A percentile compares a stretch with the other conserved stretches of the same genome.
Conservation (phyloP, 2,113 vertebrate genomes). For the Leptobrachium ailaonicum region DNA sequence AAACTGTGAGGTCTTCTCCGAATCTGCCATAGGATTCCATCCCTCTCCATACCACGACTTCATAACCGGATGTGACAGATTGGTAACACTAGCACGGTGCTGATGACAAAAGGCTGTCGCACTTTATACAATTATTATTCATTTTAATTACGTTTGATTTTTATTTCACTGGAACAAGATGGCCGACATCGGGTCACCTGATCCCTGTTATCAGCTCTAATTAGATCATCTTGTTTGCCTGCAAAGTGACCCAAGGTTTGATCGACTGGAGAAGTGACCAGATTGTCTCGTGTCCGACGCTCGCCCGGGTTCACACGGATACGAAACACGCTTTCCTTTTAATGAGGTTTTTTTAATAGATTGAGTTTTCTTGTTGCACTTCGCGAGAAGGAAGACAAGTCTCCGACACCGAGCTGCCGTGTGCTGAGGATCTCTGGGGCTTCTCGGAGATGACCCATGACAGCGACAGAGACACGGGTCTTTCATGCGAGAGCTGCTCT, state of each 20-base stretch:
- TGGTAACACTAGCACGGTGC: too few species aligned
- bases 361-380: background rate
- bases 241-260: conserved; percentile 9
- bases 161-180: too few species aligned
- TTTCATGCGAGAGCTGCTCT: background rate
- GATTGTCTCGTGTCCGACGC: background rate
- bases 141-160: too few species aligned
- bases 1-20: too few species aligned
- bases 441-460: background rate
- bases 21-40: too few species aligned
- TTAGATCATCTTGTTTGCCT: conserved; percentile 15
- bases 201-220: background rate
- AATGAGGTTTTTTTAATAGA: conserved; percentile 15
- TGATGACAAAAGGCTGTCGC: too few species aligned
- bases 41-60: too few species aligned
- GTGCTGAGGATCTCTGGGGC: too few species aligned
- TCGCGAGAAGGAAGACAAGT: background rate
- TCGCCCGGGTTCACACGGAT: background rate
- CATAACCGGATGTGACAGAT: too few species aligned
- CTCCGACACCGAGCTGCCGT: background rate
- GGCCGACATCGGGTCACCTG: too few species aligned
- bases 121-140: too few species aligned
- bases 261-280: conserved; percentile 16
- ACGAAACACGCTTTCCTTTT: background rate
- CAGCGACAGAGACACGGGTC: background rate